These are phyloP conservation scores for Halocynthia aurantium DNA, from an alignment of 23 tunicate genomes.

Conservation along the genomic window DNA sequence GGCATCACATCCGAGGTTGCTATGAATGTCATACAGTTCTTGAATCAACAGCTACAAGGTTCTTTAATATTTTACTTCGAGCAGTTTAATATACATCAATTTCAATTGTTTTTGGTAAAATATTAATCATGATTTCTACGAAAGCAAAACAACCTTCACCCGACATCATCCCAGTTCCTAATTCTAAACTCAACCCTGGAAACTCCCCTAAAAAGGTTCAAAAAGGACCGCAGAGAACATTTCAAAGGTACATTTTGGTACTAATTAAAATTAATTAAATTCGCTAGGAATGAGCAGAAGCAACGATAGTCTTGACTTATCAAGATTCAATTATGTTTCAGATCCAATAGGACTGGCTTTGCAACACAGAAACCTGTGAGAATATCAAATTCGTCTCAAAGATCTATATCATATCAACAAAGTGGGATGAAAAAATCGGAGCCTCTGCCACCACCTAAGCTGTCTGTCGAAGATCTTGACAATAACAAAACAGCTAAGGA, in stretches of 20 bases:
- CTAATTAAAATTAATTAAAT: not conserved
- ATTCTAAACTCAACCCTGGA: not conserved
- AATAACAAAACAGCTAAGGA: no score
- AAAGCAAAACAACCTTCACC: constrained; percentile 16
- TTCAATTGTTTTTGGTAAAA: not conserved
- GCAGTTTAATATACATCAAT: constrained; percentile 8
- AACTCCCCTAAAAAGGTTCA: not conserved
- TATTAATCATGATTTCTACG: no score
- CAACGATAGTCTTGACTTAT: no score
- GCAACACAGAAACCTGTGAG: no score
- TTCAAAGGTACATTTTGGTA: constrained; percentile 13
- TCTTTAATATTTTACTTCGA: not conserved
- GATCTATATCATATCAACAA: not conserved
- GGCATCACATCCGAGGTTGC: constrained; percentile 11
- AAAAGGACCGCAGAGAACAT: not conserved
- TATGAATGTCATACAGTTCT: constrained; percentile 17
- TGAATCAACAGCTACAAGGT: constrained; percentile 40
- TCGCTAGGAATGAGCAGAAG: no score
- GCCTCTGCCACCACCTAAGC: no score
- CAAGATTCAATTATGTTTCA: no score
- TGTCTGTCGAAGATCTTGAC: no score
- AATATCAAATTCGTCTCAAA: no score
- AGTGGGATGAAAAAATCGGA: not conserved
- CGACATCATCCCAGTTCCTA: constrained; percentile 13
- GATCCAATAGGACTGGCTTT: no score